Evolutionary conservation across 1,140 invertebrate genomes (phyloP).

Genomic region (Melipona quadrifasciata): DNA sequence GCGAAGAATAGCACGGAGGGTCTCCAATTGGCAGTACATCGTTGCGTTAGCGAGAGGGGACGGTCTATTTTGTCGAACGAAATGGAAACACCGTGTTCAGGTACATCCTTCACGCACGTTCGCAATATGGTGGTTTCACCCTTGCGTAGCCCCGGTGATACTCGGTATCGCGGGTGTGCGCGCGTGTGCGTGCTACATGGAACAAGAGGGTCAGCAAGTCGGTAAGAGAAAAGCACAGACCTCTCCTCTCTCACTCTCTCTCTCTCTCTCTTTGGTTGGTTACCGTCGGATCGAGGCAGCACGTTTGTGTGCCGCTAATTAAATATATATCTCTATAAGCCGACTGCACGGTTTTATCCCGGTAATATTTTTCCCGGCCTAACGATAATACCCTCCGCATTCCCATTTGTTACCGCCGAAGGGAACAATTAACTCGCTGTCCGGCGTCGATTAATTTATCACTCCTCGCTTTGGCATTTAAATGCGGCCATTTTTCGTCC

Average conservation of each 20-base stretch:
- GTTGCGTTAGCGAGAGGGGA: slow-evolving; percentile 22
- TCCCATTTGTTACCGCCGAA: slow-evolving; percentile 37
- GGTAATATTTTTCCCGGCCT: slow-evolving; percentile 29
- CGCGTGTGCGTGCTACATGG: not conserved
- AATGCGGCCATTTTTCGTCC: slow-evolving; percentile 39
- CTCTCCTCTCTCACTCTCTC: too few species aligned
- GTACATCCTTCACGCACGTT: not conserved
- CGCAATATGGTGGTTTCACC: slow-evolving; percentile 6
- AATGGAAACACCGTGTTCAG: slow-evolving; percentile 39
- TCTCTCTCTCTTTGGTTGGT: too few species aligned
- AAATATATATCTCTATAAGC: slow-evolving; percentile 54
- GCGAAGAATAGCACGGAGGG: not conserved
- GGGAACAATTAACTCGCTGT: slow-evolving; percentile 44
- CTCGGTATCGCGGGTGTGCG: not conserved
- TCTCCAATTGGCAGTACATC: slow-evolving; percentile 10
- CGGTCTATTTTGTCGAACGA: slow-evolving; percentile 32
- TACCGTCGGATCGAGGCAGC: not conserved
- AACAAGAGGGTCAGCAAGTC: slow-evolving; percentile 9
- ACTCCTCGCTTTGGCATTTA: slow-evolving; percentile 36
- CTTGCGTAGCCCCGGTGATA: not conserved
- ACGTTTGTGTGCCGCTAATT: slow-evolving; percentile 30
- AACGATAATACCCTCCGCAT: slow-evolving; percentile 43
- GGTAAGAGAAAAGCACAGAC: slow-evolving; percentile 28
- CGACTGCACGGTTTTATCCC: slow-evolving; percentile 30
- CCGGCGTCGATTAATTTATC: slow-evolving; percentile 50